These are phyloP conservation scores for Ichneumoninae sp. DNA, from an alignment of 2,888 invertebrate genomes.

Conservation along the genomic window DNA sequence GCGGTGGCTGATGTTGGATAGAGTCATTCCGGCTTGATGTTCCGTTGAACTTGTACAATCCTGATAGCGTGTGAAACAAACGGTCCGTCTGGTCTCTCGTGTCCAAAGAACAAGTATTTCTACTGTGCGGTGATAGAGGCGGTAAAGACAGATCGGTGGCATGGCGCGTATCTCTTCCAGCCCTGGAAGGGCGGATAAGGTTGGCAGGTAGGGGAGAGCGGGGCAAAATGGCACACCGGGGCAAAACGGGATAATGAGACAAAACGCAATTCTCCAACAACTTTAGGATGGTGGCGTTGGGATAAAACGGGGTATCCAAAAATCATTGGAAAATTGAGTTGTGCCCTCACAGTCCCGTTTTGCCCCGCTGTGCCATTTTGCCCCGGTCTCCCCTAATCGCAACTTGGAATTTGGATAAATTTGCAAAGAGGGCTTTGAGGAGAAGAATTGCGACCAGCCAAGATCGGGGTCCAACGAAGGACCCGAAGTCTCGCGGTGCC, in stretches of 20 bases:
- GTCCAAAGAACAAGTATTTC: background rate
- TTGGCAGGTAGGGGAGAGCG: background rate
- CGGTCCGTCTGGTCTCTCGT: constrained; percentile 2
- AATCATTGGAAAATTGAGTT: too few relatives aligned
- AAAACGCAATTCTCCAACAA: too few relatives aligned
- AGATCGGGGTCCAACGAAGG: constrained; percentile 42
- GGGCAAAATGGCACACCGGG: too few relatives aligned
- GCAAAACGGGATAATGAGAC: too few relatives aligned
- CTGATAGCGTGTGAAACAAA: constrained; percentile 30
- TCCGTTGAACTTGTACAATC: constrained; percentile 45
- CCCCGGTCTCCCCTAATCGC: too few relatives aligned
- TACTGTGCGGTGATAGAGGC: background rate
- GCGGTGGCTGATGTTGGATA: constrained; percentile 66
- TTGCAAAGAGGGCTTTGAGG: constrained; percentile 19
- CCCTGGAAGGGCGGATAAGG: background rate
- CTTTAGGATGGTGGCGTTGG: too few relatives aligned
- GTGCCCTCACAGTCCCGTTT: too few relatives aligned
- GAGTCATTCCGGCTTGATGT: constrained; percentile 55
- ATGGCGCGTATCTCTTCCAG: constrained; percentile 5
- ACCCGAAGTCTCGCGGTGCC: constrained; percentile 62
- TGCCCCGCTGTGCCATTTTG: too few relatives aligned
- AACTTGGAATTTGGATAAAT: constrained; percentile 54
- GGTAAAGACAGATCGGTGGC: background rate
- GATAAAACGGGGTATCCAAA: too few relatives aligned
- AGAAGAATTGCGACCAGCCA: constrained; percentile 8